These are phyloP conservation scores for Dryobotodes eremita DNA, from an alignment of 2,888 invertebrate species.

Conservation along the genomic window DNA sequence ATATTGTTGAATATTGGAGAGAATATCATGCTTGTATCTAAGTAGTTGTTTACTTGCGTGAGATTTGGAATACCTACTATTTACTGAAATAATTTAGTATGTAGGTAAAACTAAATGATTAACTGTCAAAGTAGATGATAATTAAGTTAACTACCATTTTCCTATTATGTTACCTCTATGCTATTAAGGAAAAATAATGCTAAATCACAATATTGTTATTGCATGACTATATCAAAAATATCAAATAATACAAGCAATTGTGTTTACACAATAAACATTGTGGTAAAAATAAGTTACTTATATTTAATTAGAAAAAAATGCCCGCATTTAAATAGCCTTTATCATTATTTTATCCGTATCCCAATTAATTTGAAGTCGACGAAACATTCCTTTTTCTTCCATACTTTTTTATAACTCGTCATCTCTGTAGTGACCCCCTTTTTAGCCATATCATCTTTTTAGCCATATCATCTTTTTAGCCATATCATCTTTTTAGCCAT, in stretches of 20 bases:
- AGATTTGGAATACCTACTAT: background rate
- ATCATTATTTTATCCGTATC: background rate
- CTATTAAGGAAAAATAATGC: conserved; percentile 7
- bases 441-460: too few relatives aligned
- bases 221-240: background rate
- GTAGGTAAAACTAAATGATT: background rate
- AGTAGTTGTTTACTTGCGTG: background rate
- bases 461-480: too few relatives aligned
- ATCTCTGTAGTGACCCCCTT: too few relatives aligned
- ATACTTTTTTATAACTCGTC: too few relatives aligned
- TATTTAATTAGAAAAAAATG: background rate
- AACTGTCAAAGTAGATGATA: background rate
- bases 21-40: background rate
- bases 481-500: too few relatives aligned
- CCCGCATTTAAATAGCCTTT: background rate
- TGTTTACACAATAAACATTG: too few relatives aligned
- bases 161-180: too few relatives aligned
- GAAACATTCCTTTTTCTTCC: too few relatives aligned
- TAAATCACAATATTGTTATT: background rate
- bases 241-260: background rate
- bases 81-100: background rate
- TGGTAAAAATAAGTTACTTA: background rate
- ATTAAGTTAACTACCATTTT: background rate
- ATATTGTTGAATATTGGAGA: background rate
- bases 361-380: too few relatives aligned